phyloP scores from a whole-genome alignment of 2,797 vertebrate genomes.

The Mormyrops attenuatus region DNA sequence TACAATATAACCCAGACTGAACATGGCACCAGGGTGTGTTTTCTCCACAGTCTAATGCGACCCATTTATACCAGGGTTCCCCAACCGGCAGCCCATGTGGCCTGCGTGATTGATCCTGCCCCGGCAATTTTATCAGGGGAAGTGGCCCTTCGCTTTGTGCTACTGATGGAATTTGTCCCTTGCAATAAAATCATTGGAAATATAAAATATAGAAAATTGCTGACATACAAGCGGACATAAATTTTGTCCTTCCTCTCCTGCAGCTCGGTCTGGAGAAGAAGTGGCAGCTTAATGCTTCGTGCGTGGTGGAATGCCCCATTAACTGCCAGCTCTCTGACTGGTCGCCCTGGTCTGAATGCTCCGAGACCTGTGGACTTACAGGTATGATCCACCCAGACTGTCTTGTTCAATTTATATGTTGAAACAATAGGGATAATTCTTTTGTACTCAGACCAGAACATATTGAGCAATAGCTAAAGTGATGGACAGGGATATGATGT shows the following conservation, averaged over 20 bases:
- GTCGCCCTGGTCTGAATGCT: constrained; percentile 88
- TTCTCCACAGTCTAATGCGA: background rate
- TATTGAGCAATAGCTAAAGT: background rate
- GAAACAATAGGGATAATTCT: background rate
- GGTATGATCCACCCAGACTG: constrained; percentile 53
- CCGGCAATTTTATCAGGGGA: background rate
- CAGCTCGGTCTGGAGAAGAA: constrained; percentile 82
- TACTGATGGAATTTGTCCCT: background rate
- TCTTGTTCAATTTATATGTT: background rate
- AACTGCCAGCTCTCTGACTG: constrained; percentile 95
- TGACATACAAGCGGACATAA: background rate
- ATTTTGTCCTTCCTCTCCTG: constrained; percentile 29
- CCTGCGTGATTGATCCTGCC: background rate
- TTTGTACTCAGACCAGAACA: background rate
- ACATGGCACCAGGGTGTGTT: background rate
- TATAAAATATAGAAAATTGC: background rate
- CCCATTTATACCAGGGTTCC: background rate
- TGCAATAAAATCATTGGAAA: background rate
- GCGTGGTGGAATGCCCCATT: constrained; percentile 87
- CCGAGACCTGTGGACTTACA: constrained; percentile 83
- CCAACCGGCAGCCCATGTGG: background rate
- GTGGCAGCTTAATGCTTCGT: constrained; percentile 91
- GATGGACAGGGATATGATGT: background rate
- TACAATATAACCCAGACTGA: background rate
- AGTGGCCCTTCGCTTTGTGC: background rate